Base-by-base conservation (phyloP, 2,797 vertebrate species). In the Arrhamphus sclerolepis region DNA sequence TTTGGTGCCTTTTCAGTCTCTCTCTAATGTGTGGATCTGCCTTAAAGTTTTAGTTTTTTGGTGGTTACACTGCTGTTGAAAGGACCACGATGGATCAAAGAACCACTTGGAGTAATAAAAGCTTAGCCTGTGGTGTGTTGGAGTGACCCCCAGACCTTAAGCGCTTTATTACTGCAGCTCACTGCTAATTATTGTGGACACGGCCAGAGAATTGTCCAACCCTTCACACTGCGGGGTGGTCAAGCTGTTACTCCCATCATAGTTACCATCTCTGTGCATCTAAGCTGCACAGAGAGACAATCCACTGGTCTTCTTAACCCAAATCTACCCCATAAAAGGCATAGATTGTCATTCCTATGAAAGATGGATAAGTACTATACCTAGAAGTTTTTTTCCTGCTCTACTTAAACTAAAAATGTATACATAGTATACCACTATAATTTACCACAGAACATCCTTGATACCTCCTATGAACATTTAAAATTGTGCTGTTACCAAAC, bases 401-500 rank as follows among this genome's bases (percentile, higher is more conserved):
- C 39, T 14, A 38, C 22, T 49, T 47, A 68, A 70, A 31, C 41
- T 46, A 46, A 24, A 24, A 67, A 88, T 83, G 26, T 38, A 8
- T 38, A 8, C 34, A 38, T 13, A 16, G 14, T 38, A 38, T 38
- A 38, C 34, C 34, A 16, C 4, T 14, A 38, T 38, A 7, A 38
- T 38, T 38, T 14, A 88, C 92, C 91, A 83, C 89, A 91, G 82
- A 87, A 90, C 88, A 88, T 92, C 84, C 86, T 85, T 67, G 52
- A 74, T 56, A 72, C 50, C 70, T 70, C 42, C 61, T 75, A 60
- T 59, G 78, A 77, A 67, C 56, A 49, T 83, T 83, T 76, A 50
- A 69, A 77, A 75, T 51, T 29, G 22, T 55, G 54, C 52, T 75
- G 22, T 38, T 26, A 63, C 29, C 64, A 71, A 64, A 70, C 22